A percentile compares a stretch with the other conserved stretches of the same genome.
Conservation (phyloP, 2,113 vertebrate species). For the Chascanopsetta lugubris region DNA sequence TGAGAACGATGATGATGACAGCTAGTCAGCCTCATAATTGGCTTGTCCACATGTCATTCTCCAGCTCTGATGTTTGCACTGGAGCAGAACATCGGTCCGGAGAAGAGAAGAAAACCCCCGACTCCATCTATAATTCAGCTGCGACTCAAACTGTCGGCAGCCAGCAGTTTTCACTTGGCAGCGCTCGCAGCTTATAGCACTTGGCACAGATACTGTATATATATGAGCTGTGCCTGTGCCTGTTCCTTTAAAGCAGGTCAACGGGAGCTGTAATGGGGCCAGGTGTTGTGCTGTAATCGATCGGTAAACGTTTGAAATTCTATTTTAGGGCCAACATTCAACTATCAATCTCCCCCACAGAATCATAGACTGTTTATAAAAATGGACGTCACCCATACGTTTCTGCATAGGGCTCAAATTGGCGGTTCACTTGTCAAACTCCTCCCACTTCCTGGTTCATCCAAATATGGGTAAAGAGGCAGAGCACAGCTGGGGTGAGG, state of each 20-base stretch:
- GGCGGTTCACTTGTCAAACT: too few relatives aligned
- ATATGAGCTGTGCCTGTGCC: slow-evolving; percentile 8
- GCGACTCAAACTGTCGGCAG: slow-evolving; percentile 50
- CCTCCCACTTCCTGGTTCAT: too few relatives aligned
- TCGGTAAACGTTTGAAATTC: not conserved
- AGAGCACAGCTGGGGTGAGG: too few relatives aligned
- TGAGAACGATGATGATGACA: slow-evolving; percentile 55
- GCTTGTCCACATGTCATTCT: slow-evolving; percentile 57
- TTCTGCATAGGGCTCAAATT: too few relatives aligned
- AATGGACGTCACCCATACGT: too few relatives aligned
- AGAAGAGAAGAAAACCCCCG: slow-evolving; percentile 26
- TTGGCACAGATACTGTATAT: slow-evolving; percentile 31
- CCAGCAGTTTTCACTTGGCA: slow-evolving; percentile 60
- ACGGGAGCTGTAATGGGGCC: slow-evolving; percentile 24
- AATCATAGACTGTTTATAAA: too few relatives aligned
- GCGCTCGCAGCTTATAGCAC: slow-evolving; percentile 39
- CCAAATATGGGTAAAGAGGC: too few relatives aligned
- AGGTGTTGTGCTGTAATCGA: slow-evolving; percentile 12
- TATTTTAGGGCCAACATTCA: not conserved
- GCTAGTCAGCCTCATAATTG: slow-evolving; percentile 59
- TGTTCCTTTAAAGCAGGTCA: slow-evolving; percentile 26
- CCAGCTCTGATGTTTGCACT: slow-evolving; percentile 53
- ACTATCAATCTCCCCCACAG: too few relatives aligned
- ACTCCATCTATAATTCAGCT: slow-evolving; percentile 68
- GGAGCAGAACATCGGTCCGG: slow-evolving; percentile 53